A percentile compares a stretch with the other conserved stretches of the same genome.
These are phyloP conservation scores for Cephus pulcher DNA, from an alignment of 2,888 invertebrate species.

Conservation along the genomic window DNA sequence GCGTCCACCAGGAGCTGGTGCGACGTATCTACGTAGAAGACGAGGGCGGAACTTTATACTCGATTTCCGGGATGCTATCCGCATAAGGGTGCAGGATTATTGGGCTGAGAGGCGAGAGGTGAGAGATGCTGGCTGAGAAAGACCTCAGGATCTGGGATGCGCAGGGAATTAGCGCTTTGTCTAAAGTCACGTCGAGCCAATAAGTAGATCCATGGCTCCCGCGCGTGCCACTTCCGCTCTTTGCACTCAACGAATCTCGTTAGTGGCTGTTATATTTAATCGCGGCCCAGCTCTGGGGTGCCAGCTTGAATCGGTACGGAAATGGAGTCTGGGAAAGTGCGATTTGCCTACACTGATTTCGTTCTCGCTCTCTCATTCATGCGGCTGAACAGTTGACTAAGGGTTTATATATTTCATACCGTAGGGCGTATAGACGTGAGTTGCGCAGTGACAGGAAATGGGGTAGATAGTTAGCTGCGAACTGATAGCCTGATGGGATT, in stretches of 20 bases:
- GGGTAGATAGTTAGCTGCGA: background rate
- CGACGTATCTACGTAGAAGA: background rate
- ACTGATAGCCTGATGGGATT: background rate
- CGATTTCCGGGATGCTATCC: background rate
- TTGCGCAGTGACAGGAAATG: background rate
- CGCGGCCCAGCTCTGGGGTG: too few relatives aligned
- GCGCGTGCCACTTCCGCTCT: background rate
- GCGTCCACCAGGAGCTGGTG: background rate
- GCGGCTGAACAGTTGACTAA: background rate
- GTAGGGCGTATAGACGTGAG: background rate
- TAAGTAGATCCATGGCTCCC: conserved; percentile 13
- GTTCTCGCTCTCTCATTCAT: background rate
- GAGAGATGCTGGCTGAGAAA: background rate
- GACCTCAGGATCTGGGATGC: conserved; percentile 5
- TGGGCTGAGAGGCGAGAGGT: background rate
- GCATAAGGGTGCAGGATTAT: background rate
- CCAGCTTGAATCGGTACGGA: background rate
- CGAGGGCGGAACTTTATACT: background rate
- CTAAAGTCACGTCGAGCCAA: conserved; percentile 9
- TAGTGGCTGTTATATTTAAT: background rate
- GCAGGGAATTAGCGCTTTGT: conserved; percentile 17
- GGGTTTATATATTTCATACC: background rate
- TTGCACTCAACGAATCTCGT: background rate
- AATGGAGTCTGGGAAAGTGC: background rate
- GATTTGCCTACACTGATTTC: background rate